Evolutionary conservation across 2,797 vertebrate genomes (phyloP).

Genomic region (Propithecus perrieri): DNA sequence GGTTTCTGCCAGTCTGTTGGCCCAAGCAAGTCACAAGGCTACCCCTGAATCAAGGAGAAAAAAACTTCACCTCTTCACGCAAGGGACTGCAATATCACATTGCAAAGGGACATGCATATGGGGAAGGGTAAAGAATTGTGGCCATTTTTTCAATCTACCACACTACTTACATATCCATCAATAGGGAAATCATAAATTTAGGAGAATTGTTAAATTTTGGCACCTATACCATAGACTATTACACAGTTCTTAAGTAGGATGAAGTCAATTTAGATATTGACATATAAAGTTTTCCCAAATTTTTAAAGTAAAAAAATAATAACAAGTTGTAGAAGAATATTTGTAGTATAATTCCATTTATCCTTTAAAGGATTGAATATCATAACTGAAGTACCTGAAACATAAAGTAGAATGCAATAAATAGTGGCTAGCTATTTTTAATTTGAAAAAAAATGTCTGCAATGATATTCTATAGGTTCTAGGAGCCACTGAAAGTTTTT

Average conservation of each 20-base stretch:
- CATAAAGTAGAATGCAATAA: neutral
- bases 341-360: neutral
- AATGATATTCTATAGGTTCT: neutral
- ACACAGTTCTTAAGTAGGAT: neutral
- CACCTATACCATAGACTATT: neutral
- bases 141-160: neutral
- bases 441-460: neutral
- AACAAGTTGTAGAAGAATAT: neutral
- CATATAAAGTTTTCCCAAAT: neutral
- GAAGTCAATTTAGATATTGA: neutral
- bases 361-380: neutral
- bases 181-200: neutral
- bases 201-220: neutral
- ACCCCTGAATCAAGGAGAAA: neutral
- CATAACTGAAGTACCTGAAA: neutral
- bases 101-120: neutral
- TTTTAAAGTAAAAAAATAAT: neutral
- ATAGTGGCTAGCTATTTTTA: neutral
- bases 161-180: neutral
- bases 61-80: too few species aligned
- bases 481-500: neutral
- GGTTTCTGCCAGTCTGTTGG: neutral
- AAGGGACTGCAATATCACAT: neutral
- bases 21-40: neutral
- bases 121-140: neutral